Evolutionary conservation across 2,888 invertebrate species (phyloP).

Genomic region (Margaritifera margaritifera): DNA sequence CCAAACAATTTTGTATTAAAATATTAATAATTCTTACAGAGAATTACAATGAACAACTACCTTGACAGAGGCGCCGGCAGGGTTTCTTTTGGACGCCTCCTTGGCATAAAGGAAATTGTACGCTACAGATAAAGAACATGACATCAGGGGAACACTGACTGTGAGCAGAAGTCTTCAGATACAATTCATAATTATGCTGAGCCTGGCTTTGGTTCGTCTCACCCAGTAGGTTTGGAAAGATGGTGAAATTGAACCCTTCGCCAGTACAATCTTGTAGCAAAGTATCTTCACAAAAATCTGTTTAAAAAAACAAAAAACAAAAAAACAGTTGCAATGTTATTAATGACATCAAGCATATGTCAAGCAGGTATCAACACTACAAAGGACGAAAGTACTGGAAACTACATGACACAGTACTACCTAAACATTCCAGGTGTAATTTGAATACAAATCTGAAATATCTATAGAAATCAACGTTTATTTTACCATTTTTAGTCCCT

Average conservation of each 20-base stretch:
- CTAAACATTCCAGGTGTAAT: too few species aligned
- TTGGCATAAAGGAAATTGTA: constrained; percentile 53
- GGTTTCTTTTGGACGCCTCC: constrained; percentile 34
- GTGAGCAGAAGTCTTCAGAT: constrained; percentile 19
- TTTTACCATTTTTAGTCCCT: too few species aligned
- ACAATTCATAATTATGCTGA: constrained; percentile 22
- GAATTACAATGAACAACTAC: constrained; percentile 31
- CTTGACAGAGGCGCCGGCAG: constrained; percentile 51
- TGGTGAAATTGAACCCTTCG: constrained; percentile 34
- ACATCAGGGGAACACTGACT: constrained; percentile 28
- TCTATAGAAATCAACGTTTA: too few species aligned
- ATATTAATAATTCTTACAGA: not conserved
- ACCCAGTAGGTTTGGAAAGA: constrained; percentile 41
- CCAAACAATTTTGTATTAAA: not conserved
- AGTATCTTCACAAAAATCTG: constrained; percentile 39
- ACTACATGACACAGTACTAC: too few species aligned
- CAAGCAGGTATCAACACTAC: too few species aligned
- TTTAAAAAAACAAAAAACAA: too few species aligned
- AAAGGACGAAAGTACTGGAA: too few species aligned
- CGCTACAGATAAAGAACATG: constrained; percentile 46
- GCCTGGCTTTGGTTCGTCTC: constrained; percentile 18
- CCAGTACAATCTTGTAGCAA: constrained; percentile 28
- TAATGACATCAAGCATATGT: too few species aligned
- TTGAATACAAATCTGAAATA: too few species aligned
- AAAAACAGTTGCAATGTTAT: too few species aligned